These are phyloP conservation scores for Papilio dardanus DNA, from an alignment of 1,140 invertebrate species.

Conservation along the genomic window DNA sequence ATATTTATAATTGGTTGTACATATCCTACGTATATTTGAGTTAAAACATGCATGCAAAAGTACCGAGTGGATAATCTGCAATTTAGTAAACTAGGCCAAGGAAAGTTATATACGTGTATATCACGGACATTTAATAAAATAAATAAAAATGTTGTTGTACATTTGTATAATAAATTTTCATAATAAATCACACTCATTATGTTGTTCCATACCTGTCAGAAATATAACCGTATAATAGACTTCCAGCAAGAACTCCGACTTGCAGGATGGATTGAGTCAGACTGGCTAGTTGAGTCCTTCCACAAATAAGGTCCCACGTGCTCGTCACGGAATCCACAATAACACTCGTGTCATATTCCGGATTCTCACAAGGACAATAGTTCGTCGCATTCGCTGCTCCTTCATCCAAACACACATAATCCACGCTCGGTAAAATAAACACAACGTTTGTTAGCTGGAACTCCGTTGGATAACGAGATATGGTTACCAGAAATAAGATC, in stretches of 20 bases:
- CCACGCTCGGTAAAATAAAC: constrained; percentile 85
- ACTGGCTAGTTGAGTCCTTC: constrained; percentile 15
- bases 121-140: not conserved
- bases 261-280: constrained; percentile 27
- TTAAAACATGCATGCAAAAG: not conserved
- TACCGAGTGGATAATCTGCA: not conserved
- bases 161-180: not conserved
- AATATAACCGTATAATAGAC: constrained; percentile 31
- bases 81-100: not conserved
- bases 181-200: not conserved
- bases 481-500: constrained; percentile 84
- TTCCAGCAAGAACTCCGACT: constrained; percentile 21
- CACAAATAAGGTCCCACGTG: constrained; percentile 62
- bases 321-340: constrained; percentile 79
- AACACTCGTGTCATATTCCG: constrained; percentile 73
- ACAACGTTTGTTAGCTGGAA: constrained; percentile 87
- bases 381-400: constrained; percentile 64
- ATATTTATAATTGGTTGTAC: not conserved
- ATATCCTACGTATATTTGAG: not conserved
- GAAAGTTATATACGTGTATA: not conserved
- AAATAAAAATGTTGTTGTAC: not conserved
- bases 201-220: constrained; percentile 18
- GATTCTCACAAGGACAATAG: constrained; percentile 71
- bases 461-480: constrained; percentile 86
- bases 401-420: constrained; percentile 83